Base-by-base conservation (phyloP, 1,140 invertebrate species). In the Apis cerana region DNA sequence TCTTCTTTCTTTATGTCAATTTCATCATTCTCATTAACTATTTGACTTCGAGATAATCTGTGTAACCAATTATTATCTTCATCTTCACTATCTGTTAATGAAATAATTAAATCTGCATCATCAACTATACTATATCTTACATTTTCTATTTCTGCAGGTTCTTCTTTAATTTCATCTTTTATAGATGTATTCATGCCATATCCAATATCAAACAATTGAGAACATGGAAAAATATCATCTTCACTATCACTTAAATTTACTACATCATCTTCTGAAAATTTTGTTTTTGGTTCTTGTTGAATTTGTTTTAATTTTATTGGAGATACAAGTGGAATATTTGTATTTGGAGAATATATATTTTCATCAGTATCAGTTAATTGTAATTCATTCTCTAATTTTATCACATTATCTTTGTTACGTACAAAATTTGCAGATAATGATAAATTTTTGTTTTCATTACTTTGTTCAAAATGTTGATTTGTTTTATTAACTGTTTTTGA, bases 191-290 rank as follows among this genome's bases (percentile, higher is more conserved):
- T 23, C 23, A 75, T 27, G 59, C 84, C 79, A 5, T 27, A 81
- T 15, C 64, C 64, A 33, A 61, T 80, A 80, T 91, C 88, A 19
- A 92, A 92, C 0, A 91, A 74, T 52, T 92, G 91, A 3, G 91
- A 91, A 48, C 67, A 87, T 11, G 91, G 89, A 64, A 91, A 91
- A n/a, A 89, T 33, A 54, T 83, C 76, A 11, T 87, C 85, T 2
- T 91, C 90, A 12, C 83, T 75, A n/a, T 91, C 91, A 33, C 89
- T 88, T 21, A 91, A 59, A 68, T 91, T 84, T 11, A 90, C 84
- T 19, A 89, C 48, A 77, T 92, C 89, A 0, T 83, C 59, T 43
- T 85, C 72, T 2, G 90, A 91, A 65, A 91, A 91, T 58, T 61
- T 79, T 1, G 74, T 84, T 15, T 59, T 84, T 12, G 54, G 23